phyloP scores from a whole-genome alignment of 1,140 invertebrate species.

The Eurosta solidaginis region DNA sequence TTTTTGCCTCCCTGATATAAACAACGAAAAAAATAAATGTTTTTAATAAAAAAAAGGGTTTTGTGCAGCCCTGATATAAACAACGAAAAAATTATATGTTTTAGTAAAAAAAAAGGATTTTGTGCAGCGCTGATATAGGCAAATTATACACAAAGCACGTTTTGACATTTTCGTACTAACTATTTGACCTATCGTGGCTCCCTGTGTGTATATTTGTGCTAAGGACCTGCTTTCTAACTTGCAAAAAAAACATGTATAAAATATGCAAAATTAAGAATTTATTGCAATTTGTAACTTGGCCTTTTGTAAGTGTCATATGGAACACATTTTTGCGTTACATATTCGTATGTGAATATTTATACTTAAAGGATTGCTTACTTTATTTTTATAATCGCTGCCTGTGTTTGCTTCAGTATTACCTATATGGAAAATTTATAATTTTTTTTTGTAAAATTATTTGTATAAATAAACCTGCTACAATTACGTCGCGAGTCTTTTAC shows the following conservation, averaged over 20 bases:
- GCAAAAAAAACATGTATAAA: background rate
- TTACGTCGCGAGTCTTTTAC: background rate
- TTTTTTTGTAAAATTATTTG: background rate
- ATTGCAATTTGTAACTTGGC: background rate
- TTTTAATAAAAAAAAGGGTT: too few relatives aligned
- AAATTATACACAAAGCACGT: too few relatives aligned
- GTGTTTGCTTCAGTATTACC: too few relatives aligned
- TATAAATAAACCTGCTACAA: background rate
- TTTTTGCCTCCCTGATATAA: too few relatives aligned
- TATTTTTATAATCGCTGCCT: background rate
- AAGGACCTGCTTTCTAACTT: background rate
- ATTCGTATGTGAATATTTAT: background rate
- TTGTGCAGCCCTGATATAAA: too few relatives aligned
- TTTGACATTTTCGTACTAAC: too few relatives aligned
- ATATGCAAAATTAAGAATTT: slow-evolving; percentile 4
- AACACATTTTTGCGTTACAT: too few relatives aligned
- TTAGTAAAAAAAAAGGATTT: too few relatives aligned
- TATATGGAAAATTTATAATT: too few relatives aligned
- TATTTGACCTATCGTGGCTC: background rate
- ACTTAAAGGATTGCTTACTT: background rate
- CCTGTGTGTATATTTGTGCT: background rate
- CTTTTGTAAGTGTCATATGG: background rate
- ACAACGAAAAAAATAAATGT: too few relatives aligned
- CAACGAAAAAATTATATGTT: too few relatives aligned
- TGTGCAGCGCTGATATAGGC: too few relatives aligned